Percentiles rank a stretch among this genome's conserved stretches.
phyloP scores from a whole-genome alignment of 1,140 invertebrate species.

The Drosophila nasuta region DNA sequence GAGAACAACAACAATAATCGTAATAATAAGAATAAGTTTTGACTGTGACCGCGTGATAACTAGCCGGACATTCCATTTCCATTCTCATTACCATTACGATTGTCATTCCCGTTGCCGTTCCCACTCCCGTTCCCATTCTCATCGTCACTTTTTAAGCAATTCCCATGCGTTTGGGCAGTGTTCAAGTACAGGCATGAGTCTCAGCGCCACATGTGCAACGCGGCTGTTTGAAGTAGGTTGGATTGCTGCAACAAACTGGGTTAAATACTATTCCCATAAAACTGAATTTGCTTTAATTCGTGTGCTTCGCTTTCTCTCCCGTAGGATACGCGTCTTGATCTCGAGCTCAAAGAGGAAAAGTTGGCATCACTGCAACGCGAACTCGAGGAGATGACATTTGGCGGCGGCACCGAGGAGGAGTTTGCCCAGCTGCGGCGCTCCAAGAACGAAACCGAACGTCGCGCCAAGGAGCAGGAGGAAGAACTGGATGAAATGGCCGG shows the following conservation, averaged over 20 bases:
- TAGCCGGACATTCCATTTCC: conserved; percentile 23
- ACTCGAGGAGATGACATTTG: conserved; percentile 93
- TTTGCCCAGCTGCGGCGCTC: conserved; percentile 91
- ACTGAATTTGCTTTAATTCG: not conserved
- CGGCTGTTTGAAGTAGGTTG: conserved; percentile 63
- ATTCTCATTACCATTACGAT: conserved; percentile 25
- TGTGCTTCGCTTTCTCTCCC: conserved; percentile 37
- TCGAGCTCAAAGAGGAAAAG: conserved; percentile 95
- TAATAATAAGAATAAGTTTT: conserved; percentile 40
- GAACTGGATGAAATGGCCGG: conserved; percentile 97
- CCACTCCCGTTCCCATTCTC: not conserved
- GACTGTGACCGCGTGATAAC: conserved; percentile 37
- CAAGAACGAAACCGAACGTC: conserved; percentile 94
- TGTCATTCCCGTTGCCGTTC: conserved; percentile 9
- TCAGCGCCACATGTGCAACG: conserved; percentile 63
- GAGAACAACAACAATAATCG: conserved; percentile 26
- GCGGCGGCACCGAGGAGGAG: conserved; percentile 94
- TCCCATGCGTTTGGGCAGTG: conserved; percentile 13
- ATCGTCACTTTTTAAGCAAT: conserved; percentile 2
- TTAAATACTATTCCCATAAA: conserved; percentile 7
- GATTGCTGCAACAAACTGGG: not conserved
- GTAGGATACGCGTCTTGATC: conserved; percentile 93
- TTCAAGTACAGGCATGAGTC: conserved; percentile 67
- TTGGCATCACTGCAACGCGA: conserved; percentile 91
- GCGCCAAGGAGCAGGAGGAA: conserved; percentile 96